A percentile compares a stretch with the other conserved stretches of the same genome.
These are phyloP conservation scores for Eristalis pertinax DNA, from an alignment of 2,888 invertebrate genomes.

Conservation along the genomic window DNA sequence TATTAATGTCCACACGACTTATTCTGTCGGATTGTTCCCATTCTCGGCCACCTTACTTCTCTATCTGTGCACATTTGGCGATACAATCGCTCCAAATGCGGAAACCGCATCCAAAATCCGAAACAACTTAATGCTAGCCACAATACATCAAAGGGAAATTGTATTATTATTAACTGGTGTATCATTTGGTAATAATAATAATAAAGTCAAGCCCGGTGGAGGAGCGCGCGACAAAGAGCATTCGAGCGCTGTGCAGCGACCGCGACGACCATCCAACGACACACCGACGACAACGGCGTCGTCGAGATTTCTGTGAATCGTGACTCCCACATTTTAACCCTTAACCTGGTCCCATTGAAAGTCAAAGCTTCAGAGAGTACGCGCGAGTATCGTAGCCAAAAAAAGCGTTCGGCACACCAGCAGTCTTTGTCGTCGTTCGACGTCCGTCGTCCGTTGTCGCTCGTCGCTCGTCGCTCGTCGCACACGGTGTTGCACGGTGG, in stretches of 20 bases:
- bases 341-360: conserved; percentile 75
- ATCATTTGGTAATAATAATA: conserved; percentile 67
- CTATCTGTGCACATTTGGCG: conserved; percentile 21
- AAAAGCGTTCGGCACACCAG: conserved; percentile 44
- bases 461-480: conserved; percentile 16
- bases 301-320: conserved; percentile 76
- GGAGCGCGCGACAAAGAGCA: conserved; percentile 76
- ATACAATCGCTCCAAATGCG: conserved; percentile 56
- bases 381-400: conserved; percentile 4
- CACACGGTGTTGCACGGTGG: neutral
- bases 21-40: neutral
- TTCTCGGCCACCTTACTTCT: conserved; percentile 8
- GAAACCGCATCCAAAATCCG: conserved; percentile 55
- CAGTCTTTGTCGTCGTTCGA: conserved; percentile 15
- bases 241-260: conserved; percentile 5
- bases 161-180: conserved; percentile 64
- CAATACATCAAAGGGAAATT: conserved; percentile 60
- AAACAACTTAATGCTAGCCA: conserved; percentile 53
- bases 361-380: conserved; percentile 43
- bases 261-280: conserved; percentile 60
- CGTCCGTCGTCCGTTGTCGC: conserved; percentile 14
- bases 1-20: conserved; percentile 60
- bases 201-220: conserved; percentile 70
- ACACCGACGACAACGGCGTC: conserved; percentile 29
- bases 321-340: conserved; percentile 81